A percentile compares a stretch with the other conserved stretches of the same genome.
Conservation (phyloP, 1,140 invertebrate genomes). For the Drosophila ogumai region DNA sequence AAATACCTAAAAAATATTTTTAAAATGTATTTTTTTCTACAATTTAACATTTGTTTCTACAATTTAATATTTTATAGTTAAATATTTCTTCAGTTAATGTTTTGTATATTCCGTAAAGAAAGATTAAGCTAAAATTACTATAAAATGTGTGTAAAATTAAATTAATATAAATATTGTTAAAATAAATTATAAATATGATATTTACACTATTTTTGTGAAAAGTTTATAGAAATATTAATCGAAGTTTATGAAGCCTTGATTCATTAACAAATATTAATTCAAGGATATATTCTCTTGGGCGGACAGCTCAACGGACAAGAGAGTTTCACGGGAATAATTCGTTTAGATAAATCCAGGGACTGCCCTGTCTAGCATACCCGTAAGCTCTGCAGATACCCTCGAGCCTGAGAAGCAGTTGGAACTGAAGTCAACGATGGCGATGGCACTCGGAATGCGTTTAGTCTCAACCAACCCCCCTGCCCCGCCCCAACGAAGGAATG, state of each 20-base stretch:
- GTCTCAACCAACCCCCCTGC: conserved; percentile 24
- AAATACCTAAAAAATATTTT: neutral
- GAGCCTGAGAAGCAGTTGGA: conserved; percentile 41
- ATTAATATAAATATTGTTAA: too few species aligned
- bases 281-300: neutral
- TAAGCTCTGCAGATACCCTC: conserved; percentile 6
- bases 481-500: conserved; percentile 48
- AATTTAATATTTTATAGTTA: neutral
- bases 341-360: neutral
- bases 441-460: conserved; percentile 75
- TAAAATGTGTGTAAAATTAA: too few species aligned
- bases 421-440: conserved; percentile 31
- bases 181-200: too few species aligned
- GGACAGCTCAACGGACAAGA: neutral
- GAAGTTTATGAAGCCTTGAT: neutral
- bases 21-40: neutral
- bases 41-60: neutral
- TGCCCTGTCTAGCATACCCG: neutral
- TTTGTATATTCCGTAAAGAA: too few species aligned
- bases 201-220: too few species aligned
- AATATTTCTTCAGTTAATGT: too few species aligned
- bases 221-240: neutral
- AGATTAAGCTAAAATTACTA: too few species aligned
- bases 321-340: neutral
- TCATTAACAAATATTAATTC: neutral